Evolutionary conservation across 2,113 vertebrate genomes (phyloP), one percentile per base, ranked within the genome.

Genomic region (Dryoscopus gambensis): DNA sequence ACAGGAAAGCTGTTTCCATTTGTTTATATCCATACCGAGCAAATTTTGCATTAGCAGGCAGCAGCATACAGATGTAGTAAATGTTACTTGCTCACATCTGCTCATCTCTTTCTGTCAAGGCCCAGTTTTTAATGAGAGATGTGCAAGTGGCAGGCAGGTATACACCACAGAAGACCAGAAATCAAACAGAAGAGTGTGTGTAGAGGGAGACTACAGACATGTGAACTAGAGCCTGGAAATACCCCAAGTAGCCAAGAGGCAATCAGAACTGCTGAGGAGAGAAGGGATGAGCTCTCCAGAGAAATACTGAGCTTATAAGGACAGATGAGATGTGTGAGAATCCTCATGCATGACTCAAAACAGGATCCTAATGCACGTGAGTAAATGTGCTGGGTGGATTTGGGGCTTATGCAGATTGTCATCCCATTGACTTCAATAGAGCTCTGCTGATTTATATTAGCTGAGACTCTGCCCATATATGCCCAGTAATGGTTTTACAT

Each of bases 1-100:
- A 74, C 68, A 83, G 47, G 40, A 76, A 78, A 89, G 33, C 71
- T 56, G 50, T 68, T 91, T 84, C 37, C 31, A 60, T 95, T 70
- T 81, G 52, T 89, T 95, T 84, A 56, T 35, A 76, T 62, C 37
- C 40, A 60, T 44, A 75, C 37, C 55, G 84, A 71, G 68, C 20
- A 93, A 94, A 78, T 37, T 87, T 75, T 52, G 31, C 47, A 55
- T 81, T 93, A 77, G 47, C 44, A 95, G 55, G 64, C 9, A 2
- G 77, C 60, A 77, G 86, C 31, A 62, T 13, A 75, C 14, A 68
- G 47, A 44, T 46, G 9, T 46, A 33, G 50, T 68, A 84, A 83
- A 67, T 15, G 23, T 55, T 83, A 69, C 67, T 82, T 76, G 77
- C 60, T 71, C 53, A 42, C n/a, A 85, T 28, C 37, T 79, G 64